These are phyloP conservation scores for Carcinoscorpius rotundicauda DNA, from an alignment of 1,140 invertebrate species.

Conservation along the genomic window DNA sequence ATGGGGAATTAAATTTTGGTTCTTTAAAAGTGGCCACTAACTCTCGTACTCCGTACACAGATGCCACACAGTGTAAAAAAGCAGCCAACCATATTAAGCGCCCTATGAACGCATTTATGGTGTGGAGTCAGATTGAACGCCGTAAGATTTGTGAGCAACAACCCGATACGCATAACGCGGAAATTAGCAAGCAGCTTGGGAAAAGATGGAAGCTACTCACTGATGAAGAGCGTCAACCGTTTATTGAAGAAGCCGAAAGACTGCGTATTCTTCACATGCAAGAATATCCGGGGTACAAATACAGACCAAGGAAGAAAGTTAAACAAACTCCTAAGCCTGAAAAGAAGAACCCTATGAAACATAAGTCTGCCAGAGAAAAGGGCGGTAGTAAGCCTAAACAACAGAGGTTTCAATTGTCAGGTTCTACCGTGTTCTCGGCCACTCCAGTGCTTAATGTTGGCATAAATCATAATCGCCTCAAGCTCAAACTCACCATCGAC, in stretches of 20 bases:
- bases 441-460: too few species aligned
- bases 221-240: slow-evolving; percentile 77
- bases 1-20: slow-evolving; percentile 43
- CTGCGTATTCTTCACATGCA: background rate
- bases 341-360: background rate
- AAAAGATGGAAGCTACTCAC: slow-evolving; percentile 74
- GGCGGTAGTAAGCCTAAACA: background rate
- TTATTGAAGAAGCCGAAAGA: slow-evolving; percentile 82
- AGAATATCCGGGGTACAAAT: slow-evolving; percentile 1
- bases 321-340: background rate
- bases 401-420: background rate
- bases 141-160: slow-evolving; percentile 85
- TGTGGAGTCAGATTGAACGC: slow-evolving; percentile 85
- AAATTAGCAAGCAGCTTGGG: slow-evolving; percentile 88
- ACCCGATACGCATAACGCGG: slow-evolving; percentile 92
- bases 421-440: too few species aligned
- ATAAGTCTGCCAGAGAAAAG: background rate
- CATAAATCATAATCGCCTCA: slow-evolving; percentile 33
- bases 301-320: slow-evolving; percentile 2
- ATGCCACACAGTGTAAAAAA: slow-evolving; percentile 86
- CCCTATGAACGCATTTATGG: slow-evolving; percentile 98
- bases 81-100: slow-evolving; percentile 91
- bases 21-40: slow-evolving; percentile 75
- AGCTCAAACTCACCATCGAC: slow-evolving; percentile 46
- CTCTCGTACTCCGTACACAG: slow-evolving; percentile 85